Evolutionary conservation across 2,888 invertebrate species (phyloP).

Genomic region (Portevinia maculata): DNA sequence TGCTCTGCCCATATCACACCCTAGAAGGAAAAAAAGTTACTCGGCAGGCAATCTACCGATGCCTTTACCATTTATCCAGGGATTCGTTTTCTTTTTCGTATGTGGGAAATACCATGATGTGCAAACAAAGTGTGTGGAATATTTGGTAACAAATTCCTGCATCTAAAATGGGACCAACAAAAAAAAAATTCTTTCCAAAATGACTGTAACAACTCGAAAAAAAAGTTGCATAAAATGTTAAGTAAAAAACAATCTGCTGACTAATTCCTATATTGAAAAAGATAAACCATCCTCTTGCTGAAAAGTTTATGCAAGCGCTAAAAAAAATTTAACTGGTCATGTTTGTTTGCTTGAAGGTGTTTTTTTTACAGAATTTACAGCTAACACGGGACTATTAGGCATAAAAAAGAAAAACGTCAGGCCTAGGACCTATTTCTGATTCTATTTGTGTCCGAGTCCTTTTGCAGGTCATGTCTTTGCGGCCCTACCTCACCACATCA

Average conservation of each 20-base stretch:
- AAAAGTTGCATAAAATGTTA: constrained; percentile 14
- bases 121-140: constrained; percentile 50
- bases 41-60: constrained; percentile 54
- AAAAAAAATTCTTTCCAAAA: constrained; percentile 20
- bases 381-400: constrained; percentile 40
- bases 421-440: constrained; percentile 44
- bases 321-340: constrained; percentile 28
- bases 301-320: constrained; percentile 54
- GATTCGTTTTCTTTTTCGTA: neutral
- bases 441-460: constrained; percentile 36
- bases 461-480: constrained; percentile 35
- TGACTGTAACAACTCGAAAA: constrained; percentile 63
- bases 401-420: constrained; percentile 10
- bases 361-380: constrained; percentile 23
- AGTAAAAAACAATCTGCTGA: constrained; percentile 54
- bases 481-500: neutral
- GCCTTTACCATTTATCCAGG: constrained; percentile 27
- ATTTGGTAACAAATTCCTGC: constrained; percentile 60
- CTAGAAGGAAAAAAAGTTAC: constrained; percentile 34
- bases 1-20: constrained; percentile 41
- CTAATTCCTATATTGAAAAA: constrained; percentile 59
- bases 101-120: constrained; percentile 54
- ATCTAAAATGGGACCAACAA: constrained; percentile 8
- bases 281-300: constrained; percentile 33
- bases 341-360: constrained; percentile 44